These are phyloP conservation scores for Papilio glaucus DNA, from an alignment of 1,140 invertebrate species.

Conservation along the genomic window DNA sequence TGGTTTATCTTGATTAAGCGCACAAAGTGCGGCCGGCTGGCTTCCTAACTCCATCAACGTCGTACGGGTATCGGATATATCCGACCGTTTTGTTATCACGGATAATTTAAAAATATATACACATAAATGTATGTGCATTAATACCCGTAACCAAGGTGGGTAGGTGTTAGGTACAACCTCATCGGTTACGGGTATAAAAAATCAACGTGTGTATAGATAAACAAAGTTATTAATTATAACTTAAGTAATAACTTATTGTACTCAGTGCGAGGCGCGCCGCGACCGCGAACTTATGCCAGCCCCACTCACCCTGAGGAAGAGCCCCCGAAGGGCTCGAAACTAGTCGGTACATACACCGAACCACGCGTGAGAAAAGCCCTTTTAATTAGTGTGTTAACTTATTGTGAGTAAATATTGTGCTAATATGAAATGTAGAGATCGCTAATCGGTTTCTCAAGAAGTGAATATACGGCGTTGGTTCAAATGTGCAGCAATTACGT, in stretches of 20 bases:
- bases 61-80: neutral
- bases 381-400: neutral
- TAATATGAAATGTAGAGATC: neutral
- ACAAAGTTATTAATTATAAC: no score
- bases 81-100: neutral
- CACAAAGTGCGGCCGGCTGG: slow-evolving; percentile 22
- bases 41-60: slow-evolving; percentile 20
- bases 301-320: no score
- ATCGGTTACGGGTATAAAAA: no score
- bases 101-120: slow-evolving; percentile 4
- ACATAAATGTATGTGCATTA: neutral
- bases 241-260: no score
- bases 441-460: neutral
- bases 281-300: no score
- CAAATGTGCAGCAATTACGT: slow-evolving; percentile 8
- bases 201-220: no score
- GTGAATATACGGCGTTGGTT: neutral
- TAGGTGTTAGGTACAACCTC: no score
- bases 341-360: no score
- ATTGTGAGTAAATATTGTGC: neutral
- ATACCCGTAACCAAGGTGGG: neutral
- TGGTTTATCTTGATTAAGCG: slow-evolving; percentile 35
- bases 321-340: no score
- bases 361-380: neutral
- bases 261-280: no score